phyloP scores from a whole-genome alignment of 1,140 invertebrate genomes.

The Brachionus plicatilis region DNA sequence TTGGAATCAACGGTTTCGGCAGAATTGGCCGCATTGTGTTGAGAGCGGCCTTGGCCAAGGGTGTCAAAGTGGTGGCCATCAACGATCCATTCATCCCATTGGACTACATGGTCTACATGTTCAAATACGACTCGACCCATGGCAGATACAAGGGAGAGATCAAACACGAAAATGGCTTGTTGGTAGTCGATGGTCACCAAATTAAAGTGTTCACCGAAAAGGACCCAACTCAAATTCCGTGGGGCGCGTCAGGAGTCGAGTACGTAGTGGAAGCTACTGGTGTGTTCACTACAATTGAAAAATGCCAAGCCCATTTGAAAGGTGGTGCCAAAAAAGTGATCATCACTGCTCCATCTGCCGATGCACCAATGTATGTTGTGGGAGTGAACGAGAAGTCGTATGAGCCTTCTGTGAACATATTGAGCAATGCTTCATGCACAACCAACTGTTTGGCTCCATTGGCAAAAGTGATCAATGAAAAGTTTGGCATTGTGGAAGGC shows the following conservation, averaged over 20 bases:
- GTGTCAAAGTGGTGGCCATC: conserved; percentile 75
- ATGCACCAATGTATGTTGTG: conserved; percentile 96
- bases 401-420: conserved; percentile 65
- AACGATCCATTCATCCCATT: conserved; percentile 91
- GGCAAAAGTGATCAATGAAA: conserved; percentile 89
- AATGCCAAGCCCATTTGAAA: conserved; percentile 73
- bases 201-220: conserved; percentile 47
- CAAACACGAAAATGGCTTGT: conserved; percentile 65
- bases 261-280: conserved; percentile 97
- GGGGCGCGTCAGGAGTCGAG: conserved; percentile 77
- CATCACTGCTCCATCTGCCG: conserved; percentile 92
- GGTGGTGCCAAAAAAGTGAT: conserved; percentile 96
- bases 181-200: conserved; percentile 73
- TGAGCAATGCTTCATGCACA: conserved; percentile 92
- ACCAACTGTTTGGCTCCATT: conserved; percentile 98
- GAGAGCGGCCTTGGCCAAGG: conserved; percentile 73
- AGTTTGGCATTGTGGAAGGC: conserved; percentile 89
- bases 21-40: conserved; percentile 90
- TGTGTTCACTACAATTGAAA: conserved; percentile 89
- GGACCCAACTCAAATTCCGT: conserved; percentile 78
- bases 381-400: conserved; percentile 87
- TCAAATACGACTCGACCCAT: conserved; percentile 96
- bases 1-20: conserved; percentile 86
- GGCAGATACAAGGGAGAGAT: conserved; percentile 81
- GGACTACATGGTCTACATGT: conserved; percentile 96